Evolutionary conservation across 2,888 invertebrate species (phyloP), one percentile per base, ranked within the genome.

Genomic region (Crocallis elinguaria): DNA sequence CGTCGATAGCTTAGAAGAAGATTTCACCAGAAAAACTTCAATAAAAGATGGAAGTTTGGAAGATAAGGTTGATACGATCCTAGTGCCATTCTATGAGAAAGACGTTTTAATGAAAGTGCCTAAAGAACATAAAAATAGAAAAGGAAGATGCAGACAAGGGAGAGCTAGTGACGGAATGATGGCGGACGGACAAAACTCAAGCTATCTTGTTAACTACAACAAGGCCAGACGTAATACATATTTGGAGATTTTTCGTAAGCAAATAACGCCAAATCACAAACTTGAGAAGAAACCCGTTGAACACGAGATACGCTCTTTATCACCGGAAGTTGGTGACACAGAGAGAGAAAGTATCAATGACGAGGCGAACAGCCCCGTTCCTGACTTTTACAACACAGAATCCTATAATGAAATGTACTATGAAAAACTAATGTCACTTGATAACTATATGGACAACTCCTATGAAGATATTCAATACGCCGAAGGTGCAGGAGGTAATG

Each of bases 1-100:
- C 36, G 35, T 79, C 17, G 90, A 91, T 57, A 91, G 90, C 59
- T 76, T 91, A 43, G 89, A 91, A 68, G 64, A 65, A 23, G 73
- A 74, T 58, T 72, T 73, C 27, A 77, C 68, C 54, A 66, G 66
- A 13, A 83, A 82, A 67, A 53, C 58, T 14, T 50, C 63, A 2
- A 19, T 66, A 11, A 77, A 73, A 54, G 46, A 66, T 39, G 62
- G 57, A 44, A 11, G 32, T 17, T 66, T 71, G 1, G 79, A 82
- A 17, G 81, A 84, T 27, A 78, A 84, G 50, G 76, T 84, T n/a
- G 83, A 88, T 44, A 89, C 88, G 2, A 88, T 91, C 66, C 74
- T 89, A 3, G 90, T 91, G 1, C 91, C 91, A 0, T 90, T 91
- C 69, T 91, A 90, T 57, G 91, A 91, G 69, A 86, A 88, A 49